Percentiles rank a stretch among this genome's conserved stretches.
Evolutionary conservation across 1,140 invertebrate genomes (phyloP).

Genomic region (Idris sp.): DNA sequence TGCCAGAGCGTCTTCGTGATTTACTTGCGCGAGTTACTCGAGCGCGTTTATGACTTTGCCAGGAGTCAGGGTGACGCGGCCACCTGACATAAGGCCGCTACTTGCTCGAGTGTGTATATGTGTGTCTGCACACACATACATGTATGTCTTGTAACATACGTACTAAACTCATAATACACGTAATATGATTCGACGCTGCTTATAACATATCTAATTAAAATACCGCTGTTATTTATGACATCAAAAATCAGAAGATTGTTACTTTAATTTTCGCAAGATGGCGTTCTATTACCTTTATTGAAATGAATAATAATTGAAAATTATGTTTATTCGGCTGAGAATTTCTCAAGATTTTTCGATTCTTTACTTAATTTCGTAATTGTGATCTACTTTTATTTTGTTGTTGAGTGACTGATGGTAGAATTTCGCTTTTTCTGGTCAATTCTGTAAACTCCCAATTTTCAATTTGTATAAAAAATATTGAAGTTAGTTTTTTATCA

Average conservation of each 20-base stretch:
- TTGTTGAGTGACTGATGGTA: too few species aligned
- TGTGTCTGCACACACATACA: not conserved
- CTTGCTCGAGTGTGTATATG: constrained; percentile 13
- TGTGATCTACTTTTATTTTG: too few species aligned
- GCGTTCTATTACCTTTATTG: too few species aligned
- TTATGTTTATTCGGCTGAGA: too few species aligned
- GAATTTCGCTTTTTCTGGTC: too few species aligned
- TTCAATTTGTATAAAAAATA: too few species aligned
- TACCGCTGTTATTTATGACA: constrained; percentile 41
- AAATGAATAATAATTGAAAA: too few species aligned
- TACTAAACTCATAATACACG: constrained; percentile 52
- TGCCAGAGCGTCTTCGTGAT: constrained; percentile 58
- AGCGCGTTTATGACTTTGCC: constrained; percentile 63
- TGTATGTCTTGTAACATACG: constrained; percentile 45
- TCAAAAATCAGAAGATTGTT: constrained; percentile 6
- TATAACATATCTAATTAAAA: constrained; percentile 59
- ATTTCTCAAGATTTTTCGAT: too few species aligned
- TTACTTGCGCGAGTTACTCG: constrained; percentile 62
- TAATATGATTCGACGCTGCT: constrained; percentile 50
- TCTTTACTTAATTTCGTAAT: too few species aligned
- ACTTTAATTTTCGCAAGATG: constrained; percentile 12
- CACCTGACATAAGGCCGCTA: constrained; percentile 54
- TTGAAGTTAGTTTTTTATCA: too few species aligned
- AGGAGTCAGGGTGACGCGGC: constrained; percentile 61
- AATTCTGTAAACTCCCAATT: too few species aligned